A percentile compares a stretch with the other conserved stretches of the same genome.
Evolutionary conservation across 2,888 invertebrate genomes (phyloP).

Genomic region (Drosophila subsilvestris): DNA sequence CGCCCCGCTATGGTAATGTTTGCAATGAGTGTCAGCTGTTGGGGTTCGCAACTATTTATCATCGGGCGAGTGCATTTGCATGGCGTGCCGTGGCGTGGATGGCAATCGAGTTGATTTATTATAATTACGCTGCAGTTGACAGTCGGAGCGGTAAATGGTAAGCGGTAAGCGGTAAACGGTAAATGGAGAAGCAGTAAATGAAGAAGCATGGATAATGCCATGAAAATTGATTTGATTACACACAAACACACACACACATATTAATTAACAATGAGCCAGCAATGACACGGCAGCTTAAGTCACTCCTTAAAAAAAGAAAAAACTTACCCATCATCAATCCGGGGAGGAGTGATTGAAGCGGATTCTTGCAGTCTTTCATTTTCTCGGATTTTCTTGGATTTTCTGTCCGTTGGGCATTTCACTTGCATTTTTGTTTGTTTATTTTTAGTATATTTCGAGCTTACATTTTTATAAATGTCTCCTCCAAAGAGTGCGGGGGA

Average conservation of each 20-base stretch:
- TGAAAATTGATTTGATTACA: conserved; percentile 46
- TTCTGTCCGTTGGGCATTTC: background rate
- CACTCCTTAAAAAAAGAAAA: conserved; percentile 5
- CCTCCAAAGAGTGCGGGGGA: background rate
- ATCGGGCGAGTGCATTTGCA: conserved; percentile 44
- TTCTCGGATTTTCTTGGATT: background rate
- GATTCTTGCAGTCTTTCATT: background rate
- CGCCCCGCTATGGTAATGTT: conserved; percentile 56
- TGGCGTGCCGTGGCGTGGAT: background rate
- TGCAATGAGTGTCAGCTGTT: conserved; percentile 74
- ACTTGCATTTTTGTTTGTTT: background rate
- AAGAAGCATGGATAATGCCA: conserved; percentile 9
- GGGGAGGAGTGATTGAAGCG: background rate
- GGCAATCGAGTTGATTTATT: conserved; percentile 71
- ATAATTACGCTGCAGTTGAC: conserved; percentile 72
- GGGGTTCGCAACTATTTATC: conserved; percentile 61
- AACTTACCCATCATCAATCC: background rate
- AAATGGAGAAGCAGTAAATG: too few species aligned
- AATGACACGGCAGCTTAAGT: conserved; percentile 32
- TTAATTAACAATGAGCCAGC: conserved; percentile 40
- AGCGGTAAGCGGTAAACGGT: background rate
- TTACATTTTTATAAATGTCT: background rate
- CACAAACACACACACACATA: conserved; percentile 15
- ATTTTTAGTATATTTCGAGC: background rate
- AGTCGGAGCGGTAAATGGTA: conserved; percentile 48